A percentile compares a stretch with the other conserved stretches of the same genome.
These are phyloP conservation scores for Henricia sp. DNA, from an alignment of 53 echinoderm and acorn worm genomes.

Conservation along the genomic window DNA sequence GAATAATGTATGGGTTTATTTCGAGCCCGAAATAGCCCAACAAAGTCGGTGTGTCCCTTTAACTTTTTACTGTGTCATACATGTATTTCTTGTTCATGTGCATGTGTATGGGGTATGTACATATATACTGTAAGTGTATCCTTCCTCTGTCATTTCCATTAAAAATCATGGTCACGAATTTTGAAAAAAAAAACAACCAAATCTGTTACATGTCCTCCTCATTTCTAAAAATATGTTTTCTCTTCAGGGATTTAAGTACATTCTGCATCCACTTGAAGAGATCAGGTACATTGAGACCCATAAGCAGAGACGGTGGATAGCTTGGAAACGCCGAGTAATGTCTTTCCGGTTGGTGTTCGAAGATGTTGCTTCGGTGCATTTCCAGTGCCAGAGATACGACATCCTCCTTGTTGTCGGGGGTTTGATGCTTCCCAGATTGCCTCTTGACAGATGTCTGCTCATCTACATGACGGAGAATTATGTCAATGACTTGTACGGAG, in stretches of 20 bases:
- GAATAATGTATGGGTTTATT: too few species aligned
- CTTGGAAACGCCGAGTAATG: slow-evolving; percentile 17
- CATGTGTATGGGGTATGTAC: too few species aligned
- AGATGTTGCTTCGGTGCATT: slow-evolving; percentile 34
- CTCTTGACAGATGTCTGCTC: slow-evolving; percentile 17
- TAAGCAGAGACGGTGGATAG: slow-evolving; percentile 35
- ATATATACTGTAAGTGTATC: too few species aligned
- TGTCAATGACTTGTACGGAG: slow-evolving; percentile 38
- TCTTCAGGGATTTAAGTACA: slow-evolving; percentile 43
- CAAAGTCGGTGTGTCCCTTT: too few species aligned
- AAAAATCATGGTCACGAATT: too few species aligned
- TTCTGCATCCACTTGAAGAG: slow-evolving; percentile 56
- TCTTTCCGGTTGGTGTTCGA: slow-evolving; percentile 33
- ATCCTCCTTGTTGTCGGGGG: slow-evolving; percentile 22
- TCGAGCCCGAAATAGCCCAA: too few species aligned
- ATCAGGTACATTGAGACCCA: slow-evolving; percentile 26
- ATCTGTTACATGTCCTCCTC: neutral
- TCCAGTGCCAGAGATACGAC: slow-evolving; percentile 56
- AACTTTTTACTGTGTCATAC: too few species aligned
- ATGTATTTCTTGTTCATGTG: too few species aligned
- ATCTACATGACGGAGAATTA: slow-evolving; percentile 29
- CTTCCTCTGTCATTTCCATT: too few species aligned
- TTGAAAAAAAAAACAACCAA: too few species aligned
- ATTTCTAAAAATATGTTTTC: slow-evolving; percentile 19
- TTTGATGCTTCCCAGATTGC: slow-evolving; percentile 18